Evolutionary conservation across 2,797 vertebrate genomes (phyloP).

Genomic region (Bryconaethiops microstoma): DNA sequence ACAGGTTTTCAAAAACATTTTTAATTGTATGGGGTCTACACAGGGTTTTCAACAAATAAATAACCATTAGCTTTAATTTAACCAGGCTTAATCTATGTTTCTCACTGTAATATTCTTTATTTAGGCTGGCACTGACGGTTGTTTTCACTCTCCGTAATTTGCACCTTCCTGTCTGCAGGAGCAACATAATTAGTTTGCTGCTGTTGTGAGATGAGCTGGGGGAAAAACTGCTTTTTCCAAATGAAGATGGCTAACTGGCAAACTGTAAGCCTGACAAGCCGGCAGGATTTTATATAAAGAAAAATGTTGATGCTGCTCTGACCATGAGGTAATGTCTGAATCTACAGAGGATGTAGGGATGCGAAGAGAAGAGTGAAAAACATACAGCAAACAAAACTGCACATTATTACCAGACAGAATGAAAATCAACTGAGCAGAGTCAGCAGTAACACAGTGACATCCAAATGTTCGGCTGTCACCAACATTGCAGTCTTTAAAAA

Average conservation of each 20-base stretch:
- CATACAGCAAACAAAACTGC: neutral
- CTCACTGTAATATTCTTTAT: neutral
- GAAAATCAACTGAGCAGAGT: neutral
- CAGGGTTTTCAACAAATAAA: neutral
- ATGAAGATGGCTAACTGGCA: neutral
- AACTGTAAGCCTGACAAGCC: neutral
- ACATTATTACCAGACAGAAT: neutral
- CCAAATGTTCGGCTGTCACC: neutral
- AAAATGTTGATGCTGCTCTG: neutral
- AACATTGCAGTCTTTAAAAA: neutral
- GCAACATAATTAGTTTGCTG: neutral
- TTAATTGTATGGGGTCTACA: neutral
- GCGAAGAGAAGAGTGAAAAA: neutral
- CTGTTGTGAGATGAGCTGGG: neutral
- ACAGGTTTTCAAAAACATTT: neutral
- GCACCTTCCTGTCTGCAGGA: slow-evolving; percentile 4
- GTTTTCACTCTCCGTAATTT: slow-evolving; percentile 8
- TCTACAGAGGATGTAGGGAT: neutral
- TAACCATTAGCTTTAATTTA: neutral
- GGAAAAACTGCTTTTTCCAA: neutral
- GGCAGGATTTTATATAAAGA: neutral
- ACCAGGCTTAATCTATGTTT: neutral
- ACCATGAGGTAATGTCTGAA: neutral
- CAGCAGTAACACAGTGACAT: neutral
- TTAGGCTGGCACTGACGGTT: neutral